Base-by-base conservation (phyloP, 1,140 invertebrate genomes). In the Cataglyphis hispanica region DNA sequence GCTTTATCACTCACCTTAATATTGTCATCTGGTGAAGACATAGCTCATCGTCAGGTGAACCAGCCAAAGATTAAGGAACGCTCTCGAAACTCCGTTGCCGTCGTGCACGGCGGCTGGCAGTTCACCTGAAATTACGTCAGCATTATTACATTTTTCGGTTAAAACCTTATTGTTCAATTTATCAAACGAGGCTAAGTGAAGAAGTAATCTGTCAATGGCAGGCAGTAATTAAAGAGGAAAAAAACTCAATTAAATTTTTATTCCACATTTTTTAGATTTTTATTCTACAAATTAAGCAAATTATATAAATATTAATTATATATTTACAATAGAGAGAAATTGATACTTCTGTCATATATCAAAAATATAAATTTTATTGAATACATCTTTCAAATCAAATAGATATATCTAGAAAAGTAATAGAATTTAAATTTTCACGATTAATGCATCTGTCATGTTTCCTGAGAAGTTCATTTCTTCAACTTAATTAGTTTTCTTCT, bases 41-140 rank as follows among this genome's bases (percentile, higher is more conserved):
- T 94, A 95, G 89, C 94, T 95, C 76, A 94, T 92, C 69, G 95
- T 95, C 80, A 95, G 88, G 86, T 95, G 94, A 92, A 95, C 92
- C 74, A 95, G 92, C 95, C 95, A 95, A 66, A 95, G 91, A 93
- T 95, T 95, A 85, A 95, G 92, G 76, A 95, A 93, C 87, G 94
- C 94, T 90, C 92, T 92, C 4, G 94, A 95, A 80, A 95, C 94
- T 84, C 94, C 94, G 85, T 93, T 95, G 0, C 95, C 95, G 83
- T 96, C 95, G 87, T 95, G 95, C 61, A 95, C 95, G 31, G 95
- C 95, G 46, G 95, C 95, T 74, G 95, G 95, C 89, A 95, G 92
- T 90, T 96, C 95, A 76, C 95, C 95, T 96, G 91, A 19, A 89
- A 88, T 85, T 50, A 87, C 31, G 56, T 46, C 53, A n/a, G 7